Evolutionary conservation across 1,140 invertebrate species (phyloP), one percentile per base, ranked within the genome.

Genomic region (Macrocentrus cingulum): DNA sequence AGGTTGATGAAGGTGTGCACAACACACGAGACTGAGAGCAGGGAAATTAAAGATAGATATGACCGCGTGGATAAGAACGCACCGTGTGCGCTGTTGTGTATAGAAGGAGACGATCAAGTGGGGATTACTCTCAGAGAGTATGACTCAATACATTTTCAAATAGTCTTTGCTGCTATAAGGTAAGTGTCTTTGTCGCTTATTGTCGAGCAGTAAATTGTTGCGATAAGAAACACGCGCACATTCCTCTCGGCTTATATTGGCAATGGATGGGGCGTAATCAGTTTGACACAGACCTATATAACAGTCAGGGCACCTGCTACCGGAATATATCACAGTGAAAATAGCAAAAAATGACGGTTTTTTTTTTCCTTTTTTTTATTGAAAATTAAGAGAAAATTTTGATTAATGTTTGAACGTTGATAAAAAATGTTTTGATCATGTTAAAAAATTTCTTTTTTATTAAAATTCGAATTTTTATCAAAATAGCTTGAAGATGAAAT

Each of bases 11-110:
- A 20, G 16, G 34, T 51, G 49, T 36, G 11, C 23, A 37, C 52
- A 52, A 37, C 59, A 55, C 50, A 19, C 20, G 23, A 16, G 37
- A 55, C 55, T 56, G 55, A 51, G 36, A 51, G 37, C 37, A 22
- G 25, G 50, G 51, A 51, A 60, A 55, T 60, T 49, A 34, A 48
- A 54, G 59, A 60, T 52, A 60, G 59, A 52, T 60, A 42, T n/a
- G n/a, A 60, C 41, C 46, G 45, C 39, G 49, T 51, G 49, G 45
- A 49, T 46, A 56, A 56, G 46, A 32, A 56, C 36, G 9, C 37
- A 20, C 23, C 32, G 56, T 39, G n/a, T n/a, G n/a, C n/a, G n/a
- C n/a, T n/a, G n/a, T n/a, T n/a, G n/a, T n/a, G 19, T 41, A 49
- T 20, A 36, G 56, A 51, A 51, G 45, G 46, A 57, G 56, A 41